A percentile compares a stretch with the other conserved stretches of the same genome.
phyloP scores from a whole-genome alignment of 2,113 vertebrate species.

The Cephalopholis sonnerati region DNA sequence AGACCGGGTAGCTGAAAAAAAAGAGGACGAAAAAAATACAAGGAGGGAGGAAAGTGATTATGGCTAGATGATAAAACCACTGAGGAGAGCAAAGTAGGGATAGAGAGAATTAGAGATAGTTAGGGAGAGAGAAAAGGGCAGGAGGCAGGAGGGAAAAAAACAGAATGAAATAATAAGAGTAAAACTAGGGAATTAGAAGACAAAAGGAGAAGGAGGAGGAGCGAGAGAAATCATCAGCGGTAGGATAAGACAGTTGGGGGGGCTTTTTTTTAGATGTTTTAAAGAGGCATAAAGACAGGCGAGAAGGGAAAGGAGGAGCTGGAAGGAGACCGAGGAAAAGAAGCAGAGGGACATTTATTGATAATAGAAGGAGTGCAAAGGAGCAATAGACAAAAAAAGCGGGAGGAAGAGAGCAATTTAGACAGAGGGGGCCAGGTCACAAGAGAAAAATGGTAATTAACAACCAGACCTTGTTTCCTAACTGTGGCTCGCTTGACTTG shows the following conservation, averaged over 20 bases:
- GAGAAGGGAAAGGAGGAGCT: background rate
- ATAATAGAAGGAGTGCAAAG: slow-evolving; percentile 33
- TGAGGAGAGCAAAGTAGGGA: slow-evolving; percentile 35
- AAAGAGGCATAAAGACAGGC: background rate
- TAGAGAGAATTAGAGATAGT: slow-evolving; percentile 47
- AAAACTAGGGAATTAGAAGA: background rate
- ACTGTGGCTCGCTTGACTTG: slow-evolving; percentile 45
- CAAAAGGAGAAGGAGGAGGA: background rate
- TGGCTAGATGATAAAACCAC: slow-evolving; percentile 49
- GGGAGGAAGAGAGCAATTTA: slow-evolving; percentile 27
- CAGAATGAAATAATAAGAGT: slow-evolving; percentile 24
- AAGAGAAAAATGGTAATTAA: slow-evolving; percentile 60
- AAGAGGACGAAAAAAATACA: slow-evolving; percentile 24
- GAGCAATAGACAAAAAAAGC: background rate
- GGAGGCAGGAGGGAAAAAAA: background rate
- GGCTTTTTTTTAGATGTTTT: background rate
- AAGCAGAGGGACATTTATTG: background rate
- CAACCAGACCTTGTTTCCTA: slow-evolving; percentile 35
- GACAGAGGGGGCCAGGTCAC: background rate
- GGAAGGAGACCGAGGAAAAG: background rate
- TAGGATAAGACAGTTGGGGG: slow-evolving; percentile 4
- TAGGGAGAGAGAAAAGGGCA: slow-evolving; percentile 7
- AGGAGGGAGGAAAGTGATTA: slow-evolving; percentile 29
- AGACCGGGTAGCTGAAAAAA: slow-evolving; percentile 7
- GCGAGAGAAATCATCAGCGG: background rate